These are phyloP conservation scores for Tringa solitaria DNA, from an alignment of 2,113 vertebrate species.

Conservation along the genomic window DNA sequence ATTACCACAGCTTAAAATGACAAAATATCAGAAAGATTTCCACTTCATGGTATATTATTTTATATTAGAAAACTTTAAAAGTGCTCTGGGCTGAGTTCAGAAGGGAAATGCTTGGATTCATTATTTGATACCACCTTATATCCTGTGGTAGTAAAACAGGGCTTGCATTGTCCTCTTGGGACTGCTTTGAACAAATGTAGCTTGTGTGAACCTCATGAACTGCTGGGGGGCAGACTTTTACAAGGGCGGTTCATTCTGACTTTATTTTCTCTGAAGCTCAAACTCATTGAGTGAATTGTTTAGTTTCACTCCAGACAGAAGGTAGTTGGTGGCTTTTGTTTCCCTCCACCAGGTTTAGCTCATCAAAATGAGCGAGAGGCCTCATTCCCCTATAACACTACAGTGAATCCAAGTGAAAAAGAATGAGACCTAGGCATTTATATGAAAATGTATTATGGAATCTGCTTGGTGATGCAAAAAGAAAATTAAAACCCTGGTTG, in stretches of 20 bases:
- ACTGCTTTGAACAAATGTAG: neutral
- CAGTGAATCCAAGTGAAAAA: neutral
- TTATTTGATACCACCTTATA: constrained; percentile 28
- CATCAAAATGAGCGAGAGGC: neutral
- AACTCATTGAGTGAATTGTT: neutral
- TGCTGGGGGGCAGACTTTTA: neutral
- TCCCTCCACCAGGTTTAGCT: neutral
- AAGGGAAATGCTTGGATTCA: constrained; percentile 23
- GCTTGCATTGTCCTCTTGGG: constrained; percentile 24
- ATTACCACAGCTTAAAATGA: constrained; percentile 48
- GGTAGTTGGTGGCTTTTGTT: neutral
- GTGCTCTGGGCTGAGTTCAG: constrained; percentile 45
- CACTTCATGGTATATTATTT: constrained; percentile 58
- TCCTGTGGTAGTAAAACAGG: constrained; percentile 1
- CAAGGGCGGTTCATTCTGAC: neutral
- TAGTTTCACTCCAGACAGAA: neutral
- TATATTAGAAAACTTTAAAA: constrained; percentile 52
- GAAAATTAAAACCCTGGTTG: constrained; percentile 6
- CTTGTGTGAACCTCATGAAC: neutral
- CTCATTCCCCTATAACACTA: neutral
- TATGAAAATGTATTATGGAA: neutral
- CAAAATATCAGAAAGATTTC: constrained; percentile 60
- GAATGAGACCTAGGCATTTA: neutral
- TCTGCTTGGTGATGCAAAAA: neutral
- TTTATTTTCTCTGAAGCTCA: neutral